Base-by-base conservation (phyloP, 2,797 vertebrate species). In the Chrosomus eos region DNA sequence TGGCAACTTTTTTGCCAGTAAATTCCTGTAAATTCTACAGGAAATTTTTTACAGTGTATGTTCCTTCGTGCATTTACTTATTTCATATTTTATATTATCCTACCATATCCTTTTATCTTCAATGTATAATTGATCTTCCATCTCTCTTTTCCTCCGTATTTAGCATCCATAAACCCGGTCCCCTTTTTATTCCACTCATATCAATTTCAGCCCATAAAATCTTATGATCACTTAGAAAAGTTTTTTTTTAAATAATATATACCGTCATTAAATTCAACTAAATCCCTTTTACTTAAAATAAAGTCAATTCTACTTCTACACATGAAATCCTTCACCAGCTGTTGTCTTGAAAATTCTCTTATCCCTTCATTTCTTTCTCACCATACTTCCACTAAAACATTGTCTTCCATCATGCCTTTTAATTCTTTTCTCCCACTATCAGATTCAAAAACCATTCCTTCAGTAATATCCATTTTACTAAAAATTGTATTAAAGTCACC, bases 81-180 rank as follows among this genome's bases (percentile, higher is more conserved):
- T 45, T n/a, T 23, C 4, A 6, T 26, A 45, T n/a, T 71, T 71
- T 5, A 43, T 9, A 28, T 72, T 72, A 7, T 45, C 40, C 70
- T 40, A 72, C 70, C 70, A 72, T 43, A 72, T 72, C 26, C 40
- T 45, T 14, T 72, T 72, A 48, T 72, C 36, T 43, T 43, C 11
- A 43, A 4, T 43, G 43, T 43, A 43, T 43, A 43, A 43, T 43
- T 43, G 43, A 43, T 43, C 43, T 13, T 43, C 43, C 43, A 13
- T 43, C 43, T 43, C 43, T 43, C 21, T 71, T 19, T 43, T n/a
- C 13, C 43, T 13, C 43, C 13, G 43, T 4, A 43, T 43, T 43
- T 43, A 43, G 11, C 43, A 43, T 43, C 43, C 11, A 43, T 43
- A 43, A 13, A 3, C 21, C 9, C 5, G 4, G 38, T 36, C 19